Evolutionary conservation across 2,888 invertebrate genomes (phyloP).

Genomic region (Resseliella maxima): DNA sequence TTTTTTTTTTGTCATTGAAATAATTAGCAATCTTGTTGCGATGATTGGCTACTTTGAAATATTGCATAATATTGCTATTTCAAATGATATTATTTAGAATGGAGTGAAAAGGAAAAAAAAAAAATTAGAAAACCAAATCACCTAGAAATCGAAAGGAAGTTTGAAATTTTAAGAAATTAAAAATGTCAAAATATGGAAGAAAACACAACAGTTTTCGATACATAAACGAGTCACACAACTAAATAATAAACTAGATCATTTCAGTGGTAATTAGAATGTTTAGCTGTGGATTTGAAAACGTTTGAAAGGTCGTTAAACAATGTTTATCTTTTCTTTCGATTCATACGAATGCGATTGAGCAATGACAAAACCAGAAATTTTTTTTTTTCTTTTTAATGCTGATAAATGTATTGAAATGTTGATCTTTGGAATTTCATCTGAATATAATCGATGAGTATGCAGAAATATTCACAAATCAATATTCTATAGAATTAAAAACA

Average conservation of each 20-base stretch:
- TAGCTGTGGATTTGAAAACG: not conserved
- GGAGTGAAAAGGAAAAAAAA: not conserved
- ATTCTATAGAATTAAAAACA: too few species aligned
- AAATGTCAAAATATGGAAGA: too few species aligned
- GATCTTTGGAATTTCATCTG: too few species aligned
- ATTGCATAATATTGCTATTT: not conserved
- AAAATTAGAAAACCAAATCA: not conserved
- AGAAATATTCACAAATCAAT: too few species aligned
- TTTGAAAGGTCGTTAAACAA: not conserved
- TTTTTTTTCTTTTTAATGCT: too few species aligned
- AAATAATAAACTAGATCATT: slow-evolving; percentile 11
- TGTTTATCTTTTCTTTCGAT: too few species aligned
- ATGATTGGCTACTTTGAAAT: not conserved
- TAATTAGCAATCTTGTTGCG: slow-evolving; percentile 2
- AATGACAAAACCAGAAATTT: too few species aligned
- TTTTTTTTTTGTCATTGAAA: not conserved
- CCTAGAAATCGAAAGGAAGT: too few species aligned
- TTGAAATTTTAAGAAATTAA: too few species aligned
- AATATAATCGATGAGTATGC: too few species aligned
- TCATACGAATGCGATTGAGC: too few species aligned
- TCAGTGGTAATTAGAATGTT: not conserved
- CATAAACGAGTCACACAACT: not conserved
- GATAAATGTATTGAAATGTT: too few species aligned
- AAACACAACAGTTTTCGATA: not conserved
- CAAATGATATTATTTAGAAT: not conserved